phyloP scores from a whole-genome alignment of 2,113 vertebrate species.

The Calypte anna region DNA sequence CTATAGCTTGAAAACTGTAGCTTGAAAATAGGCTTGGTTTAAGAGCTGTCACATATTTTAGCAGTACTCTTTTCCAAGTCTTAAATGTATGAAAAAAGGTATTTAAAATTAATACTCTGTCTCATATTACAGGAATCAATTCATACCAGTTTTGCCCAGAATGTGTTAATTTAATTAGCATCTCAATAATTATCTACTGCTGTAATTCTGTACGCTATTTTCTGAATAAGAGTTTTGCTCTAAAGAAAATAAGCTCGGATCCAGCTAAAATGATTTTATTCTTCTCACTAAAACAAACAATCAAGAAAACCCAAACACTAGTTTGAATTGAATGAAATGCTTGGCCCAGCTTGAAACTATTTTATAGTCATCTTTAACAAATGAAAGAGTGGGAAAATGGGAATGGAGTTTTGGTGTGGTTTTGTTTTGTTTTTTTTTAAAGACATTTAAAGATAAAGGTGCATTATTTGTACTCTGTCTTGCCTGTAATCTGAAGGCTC shows the following conservation, averaged over 20 bases:
- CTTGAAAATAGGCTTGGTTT: background rate
- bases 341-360: background rate
- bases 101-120: background rate
- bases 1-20: background rate
- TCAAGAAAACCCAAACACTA: background rate
- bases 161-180: background rate
- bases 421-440: background rate
- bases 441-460: background rate
- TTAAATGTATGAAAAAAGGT: background rate
- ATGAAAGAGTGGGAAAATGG: background rate
- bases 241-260: background rate
- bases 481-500: conserved; percentile 19
- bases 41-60: background rate
- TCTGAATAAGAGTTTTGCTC: background rate
- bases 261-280: background rate
- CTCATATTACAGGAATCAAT: background rate
- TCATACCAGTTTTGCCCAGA: background rate
- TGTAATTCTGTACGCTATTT: background rate
- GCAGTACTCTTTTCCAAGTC: background rate
- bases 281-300: background rate
- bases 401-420: background rate
- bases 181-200: background rate
- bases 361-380: background rate
- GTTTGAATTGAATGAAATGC: background rate
- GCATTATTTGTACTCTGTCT: background rate